Conservation (phyloP, 2,113 vertebrate genomes). For the Vulpes lagopus region DNA sequence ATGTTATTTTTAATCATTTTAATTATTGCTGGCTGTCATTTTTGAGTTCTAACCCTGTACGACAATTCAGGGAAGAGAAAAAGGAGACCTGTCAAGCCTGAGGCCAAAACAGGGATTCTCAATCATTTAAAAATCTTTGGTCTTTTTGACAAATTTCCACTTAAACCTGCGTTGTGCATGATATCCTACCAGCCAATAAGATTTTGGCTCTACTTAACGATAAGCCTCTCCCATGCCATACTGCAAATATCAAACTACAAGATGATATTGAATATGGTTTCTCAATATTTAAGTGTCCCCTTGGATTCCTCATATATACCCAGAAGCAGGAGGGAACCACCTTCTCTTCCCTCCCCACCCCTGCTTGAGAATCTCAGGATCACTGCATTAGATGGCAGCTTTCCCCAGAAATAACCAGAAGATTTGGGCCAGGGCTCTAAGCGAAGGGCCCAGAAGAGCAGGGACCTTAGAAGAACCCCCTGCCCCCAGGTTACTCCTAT, state of each 20-base stretch:
- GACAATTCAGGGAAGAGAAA: neutral
- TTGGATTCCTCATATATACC: neutral
- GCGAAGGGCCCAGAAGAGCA: neutral
- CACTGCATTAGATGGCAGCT: neutral
- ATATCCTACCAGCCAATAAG: neutral
- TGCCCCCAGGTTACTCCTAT: neutral
- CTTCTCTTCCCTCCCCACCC: neutral
- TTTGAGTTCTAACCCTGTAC: neutral
- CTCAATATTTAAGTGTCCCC: neutral
- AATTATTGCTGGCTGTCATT: neutral
- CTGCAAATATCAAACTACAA: neutral
- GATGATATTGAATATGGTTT: neutral
- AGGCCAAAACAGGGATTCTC: neutral
- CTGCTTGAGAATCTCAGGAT: constrained; percentile 3
- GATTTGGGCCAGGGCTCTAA: neutral
- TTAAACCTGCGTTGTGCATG: neutral
- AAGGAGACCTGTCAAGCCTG: neutral
- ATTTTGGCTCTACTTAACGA: constrained; percentile 22
- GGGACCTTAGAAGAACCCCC: neutral
- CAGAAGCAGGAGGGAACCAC: neutral
- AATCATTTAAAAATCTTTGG: constrained; percentile 30
- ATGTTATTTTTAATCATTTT: neutral
- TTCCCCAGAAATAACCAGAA: neutral
- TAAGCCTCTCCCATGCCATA: accelerated
- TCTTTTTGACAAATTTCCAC: neutral